Evolutionary conservation across 2,113 vertebrate species (phyloP).

Genomic region (Ptilonorhynchus violaceus): DNA sequence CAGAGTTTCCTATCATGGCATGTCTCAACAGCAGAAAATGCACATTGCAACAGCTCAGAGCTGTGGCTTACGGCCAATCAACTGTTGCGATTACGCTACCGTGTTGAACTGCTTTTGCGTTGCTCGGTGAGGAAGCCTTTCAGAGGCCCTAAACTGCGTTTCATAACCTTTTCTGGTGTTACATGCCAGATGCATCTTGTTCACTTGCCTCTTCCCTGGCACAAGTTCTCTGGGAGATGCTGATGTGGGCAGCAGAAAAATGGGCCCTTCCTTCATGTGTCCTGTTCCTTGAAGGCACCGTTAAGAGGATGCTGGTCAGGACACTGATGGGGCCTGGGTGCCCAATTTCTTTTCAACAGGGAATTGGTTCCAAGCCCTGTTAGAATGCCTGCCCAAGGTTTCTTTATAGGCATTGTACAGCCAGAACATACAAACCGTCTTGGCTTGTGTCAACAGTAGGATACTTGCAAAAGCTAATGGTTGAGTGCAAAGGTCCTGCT

Average conservation of each 20-base stretch:
- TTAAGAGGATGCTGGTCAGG: not conserved
- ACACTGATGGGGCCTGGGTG: not conserved
- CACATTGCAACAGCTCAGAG: constrained; percentile 25
- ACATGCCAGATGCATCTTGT: not conserved
- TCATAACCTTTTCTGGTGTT: constrained; percentile 53
- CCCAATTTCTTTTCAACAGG: not conserved
- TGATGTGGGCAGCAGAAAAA: not conserved
- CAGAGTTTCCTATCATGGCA: constrained; percentile 21
- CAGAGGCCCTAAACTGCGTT: constrained; percentile 4
- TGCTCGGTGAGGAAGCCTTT: constrained; percentile 29
- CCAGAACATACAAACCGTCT: not conserved
- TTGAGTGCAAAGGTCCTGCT: not conserved
- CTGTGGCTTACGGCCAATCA: constrained; percentile 45
- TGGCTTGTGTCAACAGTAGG: not conserved
- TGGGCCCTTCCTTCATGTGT: not conserved
- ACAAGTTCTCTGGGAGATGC: not conserved
- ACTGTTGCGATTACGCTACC: not conserved
- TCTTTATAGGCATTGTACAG: not conserved
- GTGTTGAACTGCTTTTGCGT: not conserved
- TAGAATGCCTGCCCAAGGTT: not conserved
- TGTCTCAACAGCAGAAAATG: constrained; percentile 50
- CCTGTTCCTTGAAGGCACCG: fast-evolving
- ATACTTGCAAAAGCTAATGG: not conserved
- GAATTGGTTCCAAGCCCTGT: not conserved
- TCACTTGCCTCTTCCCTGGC: not conserved